Percentiles rank a stretch among this genome's conserved stretches.
Conservation (phyloP, 2,888 invertebrate species). For the Lissocephala sabroskyi region DNA sequence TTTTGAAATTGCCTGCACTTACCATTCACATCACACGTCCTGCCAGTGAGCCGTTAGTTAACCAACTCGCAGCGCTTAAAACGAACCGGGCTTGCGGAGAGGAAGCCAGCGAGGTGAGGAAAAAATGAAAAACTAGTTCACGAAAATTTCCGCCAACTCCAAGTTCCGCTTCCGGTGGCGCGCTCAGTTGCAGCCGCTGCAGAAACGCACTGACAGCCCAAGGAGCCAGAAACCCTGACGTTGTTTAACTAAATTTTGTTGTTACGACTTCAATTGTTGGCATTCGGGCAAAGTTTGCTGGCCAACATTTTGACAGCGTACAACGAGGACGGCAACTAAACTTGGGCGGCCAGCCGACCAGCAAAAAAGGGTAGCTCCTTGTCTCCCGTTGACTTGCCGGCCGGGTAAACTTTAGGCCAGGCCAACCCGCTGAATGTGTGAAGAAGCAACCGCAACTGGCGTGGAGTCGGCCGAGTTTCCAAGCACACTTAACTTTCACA, state of each 20-base stretch:
- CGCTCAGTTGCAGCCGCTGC: slow-evolving; percentile 13
- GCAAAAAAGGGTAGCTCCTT: slow-evolving; percentile 1
- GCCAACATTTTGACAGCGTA: slow-evolving; percentile 35
- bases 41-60: slow-evolving; percentile 22
- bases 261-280: slow-evolving; percentile 6
- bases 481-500: slow-evolving; percentile 50
- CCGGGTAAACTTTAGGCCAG: no score
- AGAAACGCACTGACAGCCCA: not conserved
- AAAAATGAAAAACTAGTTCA: slow-evolving; percentile 15
- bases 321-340: not conserved
- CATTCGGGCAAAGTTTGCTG: slow-evolving; percentile 17
- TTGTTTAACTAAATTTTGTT: slow-evolving; percentile 46
- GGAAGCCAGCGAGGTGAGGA: no score
- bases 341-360: not conserved
- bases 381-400: no score
- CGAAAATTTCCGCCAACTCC: slow-evolving; percentile 24
- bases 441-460: slow-evolving; percentile 22
- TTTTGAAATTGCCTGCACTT: slow-evolving; percentile 35
- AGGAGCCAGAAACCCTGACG: slow-evolving; percentile 16
- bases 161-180: slow-evolving; percentile 26
- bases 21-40: slow-evolving; percentile 59
- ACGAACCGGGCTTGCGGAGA: no score
- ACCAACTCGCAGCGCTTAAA: slow-evolving; percentile 20
- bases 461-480: slow-evolving; percentile 35
- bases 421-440: slow-evolving; percentile 29